Evolutionary conservation across 2,113 vertebrate genomes (phyloP).

Genomic region (Antechinus flavipes): DNA sequence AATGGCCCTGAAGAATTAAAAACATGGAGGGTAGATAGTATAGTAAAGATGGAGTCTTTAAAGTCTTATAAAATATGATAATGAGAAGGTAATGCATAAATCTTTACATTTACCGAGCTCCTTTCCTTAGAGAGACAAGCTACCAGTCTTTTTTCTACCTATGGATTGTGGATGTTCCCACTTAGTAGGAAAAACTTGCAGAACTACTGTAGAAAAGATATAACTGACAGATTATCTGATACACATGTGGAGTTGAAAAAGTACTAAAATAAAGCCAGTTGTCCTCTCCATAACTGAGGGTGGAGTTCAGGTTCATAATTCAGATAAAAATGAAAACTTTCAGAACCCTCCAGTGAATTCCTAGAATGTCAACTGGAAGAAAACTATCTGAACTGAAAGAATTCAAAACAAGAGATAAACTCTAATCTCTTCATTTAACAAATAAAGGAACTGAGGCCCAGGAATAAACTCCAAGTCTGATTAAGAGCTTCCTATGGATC

Average conservation of each 20-base stretch:
- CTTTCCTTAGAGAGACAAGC: not conserved
- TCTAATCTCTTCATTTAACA: not conserved
- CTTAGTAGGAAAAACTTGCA: not conserved
- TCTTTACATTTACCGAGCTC: not conserved
- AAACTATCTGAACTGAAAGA: too few relatives aligned
- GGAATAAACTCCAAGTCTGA: not conserved
- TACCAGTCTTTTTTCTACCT: not conserved
- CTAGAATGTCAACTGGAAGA: not conserved
- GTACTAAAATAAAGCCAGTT: not conserved
- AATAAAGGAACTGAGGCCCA: not conserved
- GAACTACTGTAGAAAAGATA: not conserved
- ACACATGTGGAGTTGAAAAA: not conserved
- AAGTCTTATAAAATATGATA: not conserved
- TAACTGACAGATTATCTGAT: constrained; percentile 40
- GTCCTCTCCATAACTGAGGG: not conserved
- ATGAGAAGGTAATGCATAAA: not conserved
- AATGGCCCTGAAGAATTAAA: not conserved
- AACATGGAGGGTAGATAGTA: not conserved
- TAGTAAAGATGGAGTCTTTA: not conserved
- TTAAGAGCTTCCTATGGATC: not conserved
- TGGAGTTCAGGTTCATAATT: not conserved
- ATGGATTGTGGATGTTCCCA: not conserved
- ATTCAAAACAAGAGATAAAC: not conserved
- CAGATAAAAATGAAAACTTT: not conserved
- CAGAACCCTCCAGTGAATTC: not conserved